Conservation (phyloP, 2,888 invertebrate species). For the Callinectes sapidus region DNA sequence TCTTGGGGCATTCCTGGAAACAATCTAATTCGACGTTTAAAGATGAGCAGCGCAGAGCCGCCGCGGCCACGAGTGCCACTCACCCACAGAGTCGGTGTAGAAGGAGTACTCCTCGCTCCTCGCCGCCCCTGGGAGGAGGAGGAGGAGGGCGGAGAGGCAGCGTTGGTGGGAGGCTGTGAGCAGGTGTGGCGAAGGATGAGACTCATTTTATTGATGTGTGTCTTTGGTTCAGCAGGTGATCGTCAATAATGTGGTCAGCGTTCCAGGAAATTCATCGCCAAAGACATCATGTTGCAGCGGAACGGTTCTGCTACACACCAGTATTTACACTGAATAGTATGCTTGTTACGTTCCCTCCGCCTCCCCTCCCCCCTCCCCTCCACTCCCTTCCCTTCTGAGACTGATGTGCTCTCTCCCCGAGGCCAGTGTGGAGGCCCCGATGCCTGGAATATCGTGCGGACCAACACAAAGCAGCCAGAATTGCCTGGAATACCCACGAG, state of each 20-base stretch:
- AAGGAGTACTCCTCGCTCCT: background rate
- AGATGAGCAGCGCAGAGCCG: conserved; percentile 34
- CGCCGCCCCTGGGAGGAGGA: background rate
- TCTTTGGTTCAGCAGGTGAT: background rate
- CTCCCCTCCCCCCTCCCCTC: background rate
- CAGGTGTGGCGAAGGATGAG: background rate
- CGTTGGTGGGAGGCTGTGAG: background rate
- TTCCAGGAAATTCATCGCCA: background rate
- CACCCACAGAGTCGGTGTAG: background rate
- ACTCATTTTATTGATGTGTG: background rate
- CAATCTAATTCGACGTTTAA: conserved; percentile 37
- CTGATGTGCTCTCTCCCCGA: background rate
- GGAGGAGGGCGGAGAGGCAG: background rate
- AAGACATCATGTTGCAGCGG: background rate
- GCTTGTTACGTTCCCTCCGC: background rate
- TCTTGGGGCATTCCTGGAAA: conserved; percentile 36
- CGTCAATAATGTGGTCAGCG: background rate
- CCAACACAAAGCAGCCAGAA: conserved; percentile 36
- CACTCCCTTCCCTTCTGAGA: background rate
- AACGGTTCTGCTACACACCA: background rate
- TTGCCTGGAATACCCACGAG: conserved; percentile 37
- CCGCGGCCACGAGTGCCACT: conserved; percentile 18
- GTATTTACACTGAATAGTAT: background rate
- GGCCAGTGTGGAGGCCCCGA: conserved; percentile 14
- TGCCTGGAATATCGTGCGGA: conserved; percentile 35